Evolutionary conservation across 2,113 vertebrate genomes (phyloP), one percentile per base, ranked within the genome.

Genomic region (Puffinus mauretanicus): DNA sequence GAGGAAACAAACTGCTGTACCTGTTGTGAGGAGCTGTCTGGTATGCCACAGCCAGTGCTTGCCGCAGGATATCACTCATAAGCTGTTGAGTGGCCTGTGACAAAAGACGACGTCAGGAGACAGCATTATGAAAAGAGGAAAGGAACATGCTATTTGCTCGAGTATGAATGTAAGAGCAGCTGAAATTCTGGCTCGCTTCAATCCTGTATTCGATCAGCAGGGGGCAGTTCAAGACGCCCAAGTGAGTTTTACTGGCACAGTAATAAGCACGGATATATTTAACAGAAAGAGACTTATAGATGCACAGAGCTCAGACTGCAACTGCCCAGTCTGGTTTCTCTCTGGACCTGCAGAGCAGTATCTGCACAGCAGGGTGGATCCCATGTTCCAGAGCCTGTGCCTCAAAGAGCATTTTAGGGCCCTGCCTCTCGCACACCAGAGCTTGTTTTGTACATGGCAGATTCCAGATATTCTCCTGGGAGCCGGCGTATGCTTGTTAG

Each of bases 11-110:
- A 21, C 11, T 34, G 80, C n/a, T 6, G 82, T 98, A 99, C 99
- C 99, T 99, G 98, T 98, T 99, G 91, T 98, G 99, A 96, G 99
- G 98, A 76, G 99, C 98, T 82, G 98, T 98, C 96, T 98, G 98
- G 75, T 98, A 99, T 3, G 99, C 99, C 65, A 98, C 98, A 4
- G 99, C 99, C 61, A 99, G 97, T 2, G 99, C 98, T 76, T 99
- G 99, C 95, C 99, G 98, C 51, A 99, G 98, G 95, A 99, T 97
- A 85, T 99, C 99, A 44, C 98, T 99, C 97, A 99, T 98, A 96
- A 99, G 99, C 98, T 99, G 99, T 61, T 99, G 98, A 1, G 99
- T 99, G 34, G 99, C 99, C 99, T 99, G 60, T 10, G 65, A 97
- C 3, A 82, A 88, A 95, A 91, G 42, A 89, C 5, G 58, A 13